Evolutionary conservation across 2,113 vertebrate species (phyloP).

Genomic region (Phrynosoma blainvillii): DNA sequence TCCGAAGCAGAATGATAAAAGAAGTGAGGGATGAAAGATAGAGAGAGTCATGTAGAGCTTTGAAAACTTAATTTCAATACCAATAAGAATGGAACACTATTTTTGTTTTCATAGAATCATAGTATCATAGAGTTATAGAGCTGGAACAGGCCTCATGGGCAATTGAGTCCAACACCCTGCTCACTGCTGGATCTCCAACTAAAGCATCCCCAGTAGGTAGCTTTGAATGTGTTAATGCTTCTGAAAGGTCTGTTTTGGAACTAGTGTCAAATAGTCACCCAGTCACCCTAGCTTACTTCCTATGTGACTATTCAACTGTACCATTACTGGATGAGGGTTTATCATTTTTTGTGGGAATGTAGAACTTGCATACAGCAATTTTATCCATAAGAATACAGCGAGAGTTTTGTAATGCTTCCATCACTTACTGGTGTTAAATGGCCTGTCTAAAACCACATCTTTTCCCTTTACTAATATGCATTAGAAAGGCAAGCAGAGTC

Average conservation of each 20-base stretch:
- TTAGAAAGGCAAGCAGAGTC: neutral
- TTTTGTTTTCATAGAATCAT: neutral
- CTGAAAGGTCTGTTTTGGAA: neutral
- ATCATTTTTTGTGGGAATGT: neutral
- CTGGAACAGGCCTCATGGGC: no score
- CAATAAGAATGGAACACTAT: neutral
- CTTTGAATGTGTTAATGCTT: neutral
- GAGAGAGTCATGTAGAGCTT: no score
- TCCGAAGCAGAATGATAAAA: no score
- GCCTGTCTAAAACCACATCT: neutral
- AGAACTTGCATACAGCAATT: neutral
- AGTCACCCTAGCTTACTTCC: neutral
- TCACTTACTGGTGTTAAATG: conserved; percentile 30
- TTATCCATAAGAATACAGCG: neutral
- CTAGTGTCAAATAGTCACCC: neutral
- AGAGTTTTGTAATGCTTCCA: neutral
- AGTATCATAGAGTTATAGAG: neutral
- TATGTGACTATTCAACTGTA: neutral
- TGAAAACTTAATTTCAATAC: neutral
- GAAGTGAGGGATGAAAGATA: no score
- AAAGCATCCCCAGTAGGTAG: neutral
- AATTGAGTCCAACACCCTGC: no score
- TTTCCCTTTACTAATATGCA: neutral
- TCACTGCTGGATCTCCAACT: no score
- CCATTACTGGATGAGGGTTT: neutral